Evolutionary conservation across 2,113 vertebrate species (phyloP).

Genomic region (Okapia johnstoni): DNA sequence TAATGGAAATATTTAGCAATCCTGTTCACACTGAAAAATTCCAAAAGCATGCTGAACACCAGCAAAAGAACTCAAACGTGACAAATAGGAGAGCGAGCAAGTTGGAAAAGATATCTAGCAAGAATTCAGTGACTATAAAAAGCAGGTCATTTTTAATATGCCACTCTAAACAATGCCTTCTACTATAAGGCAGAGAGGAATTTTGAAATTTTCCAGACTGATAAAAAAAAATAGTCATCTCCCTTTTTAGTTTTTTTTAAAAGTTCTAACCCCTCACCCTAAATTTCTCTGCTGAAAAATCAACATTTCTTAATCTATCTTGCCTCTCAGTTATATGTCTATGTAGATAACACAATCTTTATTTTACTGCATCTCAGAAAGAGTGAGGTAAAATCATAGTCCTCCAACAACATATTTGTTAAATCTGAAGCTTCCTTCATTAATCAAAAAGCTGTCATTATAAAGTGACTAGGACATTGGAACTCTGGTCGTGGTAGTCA

Average conservation of each 20-base stretch:
- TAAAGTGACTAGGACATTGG: not conserved
- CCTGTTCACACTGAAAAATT: constrained; percentile 74
- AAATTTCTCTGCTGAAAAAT: not conserved
- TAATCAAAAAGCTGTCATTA: not conserved
- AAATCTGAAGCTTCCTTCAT: constrained; percentile 8
- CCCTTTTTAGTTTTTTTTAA: constrained; percentile 51
- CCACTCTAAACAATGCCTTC: constrained; percentile 79
- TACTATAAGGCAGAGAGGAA: constrained; percentile 58
- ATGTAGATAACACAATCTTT: not conserved
- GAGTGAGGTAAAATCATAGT: not conserved
- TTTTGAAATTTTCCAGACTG: constrained; percentile 72
- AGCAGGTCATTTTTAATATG: constrained; percentile 81
- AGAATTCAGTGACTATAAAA: constrained; percentile 69
- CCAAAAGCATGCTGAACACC: constrained; percentile 76
- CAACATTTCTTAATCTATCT: not conserved
- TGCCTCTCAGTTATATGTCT: not conserved
- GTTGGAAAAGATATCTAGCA: constrained; percentile 62
- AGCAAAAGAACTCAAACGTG: constrained; percentile 71
- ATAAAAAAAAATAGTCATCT: constrained; percentile 57
- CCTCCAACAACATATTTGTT: not conserved
- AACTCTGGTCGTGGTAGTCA: not conserved
- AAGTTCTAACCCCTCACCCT: not conserved
- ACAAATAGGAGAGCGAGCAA: constrained; percentile 74
- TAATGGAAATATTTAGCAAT: constrained; percentile 72
- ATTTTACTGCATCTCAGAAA: not conserved